These are phyloP conservation scores for Anneissia japonica DNA, from an alignment of 35 echinoderm and acorn worm species.

Conservation along the genomic window DNA sequence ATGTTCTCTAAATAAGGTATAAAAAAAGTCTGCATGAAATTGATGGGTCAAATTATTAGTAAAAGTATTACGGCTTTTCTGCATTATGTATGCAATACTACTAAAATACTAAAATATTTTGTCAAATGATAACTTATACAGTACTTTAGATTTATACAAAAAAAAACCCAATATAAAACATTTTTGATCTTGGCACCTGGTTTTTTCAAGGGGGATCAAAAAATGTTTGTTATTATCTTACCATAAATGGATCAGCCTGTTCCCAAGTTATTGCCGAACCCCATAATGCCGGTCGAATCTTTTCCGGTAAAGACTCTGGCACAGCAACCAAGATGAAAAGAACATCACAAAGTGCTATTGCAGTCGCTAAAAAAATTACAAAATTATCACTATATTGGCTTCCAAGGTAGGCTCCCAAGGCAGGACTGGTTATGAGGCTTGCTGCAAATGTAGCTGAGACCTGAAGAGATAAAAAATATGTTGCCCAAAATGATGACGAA, in stretches of 20 bases:
- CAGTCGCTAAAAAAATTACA: conserved; percentile 90
- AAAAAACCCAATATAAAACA: too few species aligned
- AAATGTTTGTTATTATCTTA: conserved; percentile 31
- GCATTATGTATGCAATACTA: too few species aligned
- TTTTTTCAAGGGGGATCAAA: too few species aligned
- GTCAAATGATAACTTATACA: too few species aligned
- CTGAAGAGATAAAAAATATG: conserved; percentile 30
- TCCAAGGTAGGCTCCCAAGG: conserved; percentile 69
- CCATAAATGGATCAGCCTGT: conserved; percentile 91
- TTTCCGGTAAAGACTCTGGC: conserved; percentile 93
- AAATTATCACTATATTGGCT: conserved; percentile 82
- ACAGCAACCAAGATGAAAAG: conserved; percentile 94
- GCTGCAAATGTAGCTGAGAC: conserved; percentile 99
- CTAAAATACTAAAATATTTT: too few species aligned
- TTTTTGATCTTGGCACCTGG: too few species aligned
- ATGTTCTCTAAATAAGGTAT: too few species aligned
- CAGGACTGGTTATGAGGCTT: conserved; percentile 89
- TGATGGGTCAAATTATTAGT: too few species aligned
- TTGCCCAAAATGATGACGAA: too few species aligned
- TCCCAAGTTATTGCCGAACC: conserved; percentile 97
- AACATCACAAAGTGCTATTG: conserved; percentile 71
- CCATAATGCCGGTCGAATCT: conserved; percentile 88
- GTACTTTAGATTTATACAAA: too few species aligned
- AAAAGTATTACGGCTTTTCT: too few species aligned
- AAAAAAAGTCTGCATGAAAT: too few species aligned